Conservation (phyloP, 2,113 vertebrate species). For the Empidonax alnorum region DNA sequence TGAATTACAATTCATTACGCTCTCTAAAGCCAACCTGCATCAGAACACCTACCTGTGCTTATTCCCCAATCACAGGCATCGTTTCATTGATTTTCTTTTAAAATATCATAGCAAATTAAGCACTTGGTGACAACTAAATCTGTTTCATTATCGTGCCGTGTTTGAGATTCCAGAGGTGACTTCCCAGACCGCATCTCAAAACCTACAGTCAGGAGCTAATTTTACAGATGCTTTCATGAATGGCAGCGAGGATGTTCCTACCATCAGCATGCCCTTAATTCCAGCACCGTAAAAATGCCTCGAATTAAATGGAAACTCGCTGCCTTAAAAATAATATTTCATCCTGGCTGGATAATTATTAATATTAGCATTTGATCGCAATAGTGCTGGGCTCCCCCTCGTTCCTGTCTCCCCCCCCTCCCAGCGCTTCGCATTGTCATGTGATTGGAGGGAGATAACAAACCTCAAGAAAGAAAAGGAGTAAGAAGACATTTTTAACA, state of each 20-base stretch:
- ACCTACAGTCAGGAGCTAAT: slow-evolving; percentile 67
- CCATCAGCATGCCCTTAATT: slow-evolving; percentile 71
- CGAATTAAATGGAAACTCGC: slow-evolving; percentile 64
- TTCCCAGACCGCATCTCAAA: slow-evolving; percentile 72
- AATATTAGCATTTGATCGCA: slow-evolving; percentile 49
- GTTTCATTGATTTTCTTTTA: slow-evolving; percentile 69
- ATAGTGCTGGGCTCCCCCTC: background rate
- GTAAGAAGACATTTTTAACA: slow-evolving; percentile 60
- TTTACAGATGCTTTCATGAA: slow-evolving; percentile 67
- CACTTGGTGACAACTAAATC: slow-evolving; percentile 74
- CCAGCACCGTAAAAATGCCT: slow-evolving; percentile 68
- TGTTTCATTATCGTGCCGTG: slow-evolving; percentile 60
- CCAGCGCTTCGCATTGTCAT: slow-evolving; percentile 27
- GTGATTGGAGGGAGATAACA: slow-evolving; percentile 56
- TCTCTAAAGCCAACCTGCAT: slow-evolving; percentile 62
- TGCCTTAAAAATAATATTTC: slow-evolving; percentile 59
- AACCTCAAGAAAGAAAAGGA: slow-evolving; percentile 62
- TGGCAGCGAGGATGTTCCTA: slow-evolving; percentile 60
- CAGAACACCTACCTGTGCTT: slow-evolving; percentile 67
- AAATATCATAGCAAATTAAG: slow-evolving; percentile 75
- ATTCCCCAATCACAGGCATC: slow-evolving; percentile 68
- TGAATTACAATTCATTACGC: slow-evolving; percentile 77
- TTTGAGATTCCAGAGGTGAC: slow-evolving; percentile 72
- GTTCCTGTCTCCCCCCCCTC: background rate
- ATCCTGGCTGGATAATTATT: slow-evolving; percentile 44